Evolutionary conservation across 64 coral and sea anemone species (phyloP).

Genomic region (Stichodactyla mertensii): DNA sequence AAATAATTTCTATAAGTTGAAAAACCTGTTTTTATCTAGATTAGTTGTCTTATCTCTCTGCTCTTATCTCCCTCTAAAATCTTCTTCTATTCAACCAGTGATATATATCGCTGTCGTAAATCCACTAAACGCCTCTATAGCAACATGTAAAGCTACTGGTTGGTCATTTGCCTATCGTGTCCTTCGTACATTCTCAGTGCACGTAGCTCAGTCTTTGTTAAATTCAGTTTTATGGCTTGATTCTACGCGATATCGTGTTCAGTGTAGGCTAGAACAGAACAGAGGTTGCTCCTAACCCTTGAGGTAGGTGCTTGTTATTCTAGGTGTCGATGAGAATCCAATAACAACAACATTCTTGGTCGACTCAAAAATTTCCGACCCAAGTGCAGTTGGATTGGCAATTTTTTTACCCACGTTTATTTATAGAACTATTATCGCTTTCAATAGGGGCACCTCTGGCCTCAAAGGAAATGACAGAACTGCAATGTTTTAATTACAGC

Average conservation of each 20-base stretch:
- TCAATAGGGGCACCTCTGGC: not conserved
- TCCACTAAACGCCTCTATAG: not conserved
- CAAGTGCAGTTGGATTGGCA: not conserved
- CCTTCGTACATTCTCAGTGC: not conserved
- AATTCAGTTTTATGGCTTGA: not conserved
- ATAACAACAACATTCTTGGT: too few species aligned
- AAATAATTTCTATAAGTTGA: too few species aligned
- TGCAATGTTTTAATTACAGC: not conserved
- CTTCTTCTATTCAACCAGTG: not conserved
- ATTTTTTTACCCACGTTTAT: not conserved
- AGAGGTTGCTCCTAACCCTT: too few species aligned
- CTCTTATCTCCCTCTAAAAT: not conserved
- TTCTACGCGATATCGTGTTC: not conserved
- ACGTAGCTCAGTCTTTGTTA: not conserved
- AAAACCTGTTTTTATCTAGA: too few species aligned
- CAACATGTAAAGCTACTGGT: not conserved
- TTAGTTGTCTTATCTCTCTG: too few species aligned
- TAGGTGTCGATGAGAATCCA: too few species aligned
- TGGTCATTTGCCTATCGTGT: not conserved
- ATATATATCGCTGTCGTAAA: not conserved
- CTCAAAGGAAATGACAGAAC: slow-evolving; percentile 7
- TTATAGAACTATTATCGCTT: slow-evolving; percentile 7
- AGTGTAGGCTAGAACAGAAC: not conserved
- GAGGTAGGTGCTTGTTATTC: too few species aligned
- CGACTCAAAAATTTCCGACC: not conserved